These are phyloP conservation scores for Tragulus kanchil DNA, from an alignment of 2,113 vertebrate genomes.

Conservation along the genomic window DNA sequence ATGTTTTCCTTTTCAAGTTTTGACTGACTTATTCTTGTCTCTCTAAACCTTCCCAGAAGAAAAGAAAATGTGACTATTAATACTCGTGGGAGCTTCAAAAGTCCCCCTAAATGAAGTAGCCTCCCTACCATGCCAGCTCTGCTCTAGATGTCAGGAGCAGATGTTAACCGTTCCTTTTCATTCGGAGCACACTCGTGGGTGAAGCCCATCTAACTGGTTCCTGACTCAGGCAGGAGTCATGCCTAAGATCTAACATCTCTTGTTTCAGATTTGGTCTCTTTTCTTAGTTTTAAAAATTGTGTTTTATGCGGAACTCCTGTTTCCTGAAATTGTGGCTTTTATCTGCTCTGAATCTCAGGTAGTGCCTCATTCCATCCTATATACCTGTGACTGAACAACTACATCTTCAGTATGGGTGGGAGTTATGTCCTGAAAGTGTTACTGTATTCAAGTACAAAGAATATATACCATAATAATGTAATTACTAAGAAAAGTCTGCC, in stretches of 20 bases:
- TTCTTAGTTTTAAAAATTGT: conserved; percentile 2
- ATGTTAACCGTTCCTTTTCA: background rate
- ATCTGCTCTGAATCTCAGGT: background rate
- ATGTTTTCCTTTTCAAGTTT: conserved; percentile 39
- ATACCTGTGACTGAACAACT: background rate
- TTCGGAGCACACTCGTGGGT: background rate
- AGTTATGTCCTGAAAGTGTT: background rate
- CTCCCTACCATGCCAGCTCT: background rate
- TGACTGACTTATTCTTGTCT: background rate
- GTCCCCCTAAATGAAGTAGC: background rate
- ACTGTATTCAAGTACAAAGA: conserved; percentile 17
- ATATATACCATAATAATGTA: background rate
- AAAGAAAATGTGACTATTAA: background rate
- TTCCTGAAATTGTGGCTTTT: background rate
- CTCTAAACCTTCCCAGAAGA: background rate
- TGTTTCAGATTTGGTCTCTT: background rate
- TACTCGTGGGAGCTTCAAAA: background rate
- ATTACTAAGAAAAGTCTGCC: background rate
- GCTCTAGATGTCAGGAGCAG: background rate
- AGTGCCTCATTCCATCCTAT: background rate
- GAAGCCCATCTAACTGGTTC: background rate
- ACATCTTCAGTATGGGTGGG: conserved; percentile 24
- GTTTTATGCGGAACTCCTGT: background rate
- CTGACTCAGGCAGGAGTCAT: background rate
- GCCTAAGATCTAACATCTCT: background rate